Evolutionary conservation across 2,888 invertebrate genomes (phyloP).

Genomic region (Caenorhabditis angaria): DNA sequence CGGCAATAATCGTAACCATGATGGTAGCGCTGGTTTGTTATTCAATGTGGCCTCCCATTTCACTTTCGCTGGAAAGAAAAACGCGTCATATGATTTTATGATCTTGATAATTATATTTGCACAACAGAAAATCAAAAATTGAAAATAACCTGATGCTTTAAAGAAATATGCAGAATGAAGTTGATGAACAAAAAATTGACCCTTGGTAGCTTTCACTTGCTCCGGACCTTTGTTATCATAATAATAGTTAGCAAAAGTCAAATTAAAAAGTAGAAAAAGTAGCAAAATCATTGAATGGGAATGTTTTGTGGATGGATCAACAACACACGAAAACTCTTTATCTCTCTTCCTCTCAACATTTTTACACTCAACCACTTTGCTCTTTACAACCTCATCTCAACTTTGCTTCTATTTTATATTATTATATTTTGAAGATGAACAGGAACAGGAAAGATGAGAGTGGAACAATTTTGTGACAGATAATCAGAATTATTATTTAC

Average conservation of each 20-base stretch:
- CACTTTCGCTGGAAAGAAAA: slow-evolving; percentile 60
- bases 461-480: too few species aligned
- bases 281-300: neutral
- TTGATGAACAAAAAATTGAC: slow-evolving; percentile 64
- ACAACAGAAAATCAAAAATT: too few species aligned
- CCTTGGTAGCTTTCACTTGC: slow-evolving; percentile 50
- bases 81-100: neutral
- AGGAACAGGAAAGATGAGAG: neutral
- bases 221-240: neutral
- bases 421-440: neutral
- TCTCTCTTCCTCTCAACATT: neutral
- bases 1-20: slow-evolving; percentile 65
- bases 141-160: slow-evolving; percentile 64
- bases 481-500: too few species aligned
- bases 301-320: neutral
- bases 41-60: slow-evolving; percentile 70
- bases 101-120: neutral
- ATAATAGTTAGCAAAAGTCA: too few species aligned
- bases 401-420: too few species aligned
- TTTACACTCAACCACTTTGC: slow-evolving; percentile 2
- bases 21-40: slow-evolving; percentile 65
- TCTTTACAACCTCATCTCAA: neutral
- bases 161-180: slow-evolving; percentile 69
- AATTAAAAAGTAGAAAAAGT: too few species aligned
- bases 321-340: neutral